Base-by-base conservation (phyloP, 2,113 vertebrate species). In the Dunckerocampus dactyliophorus region DNA sequence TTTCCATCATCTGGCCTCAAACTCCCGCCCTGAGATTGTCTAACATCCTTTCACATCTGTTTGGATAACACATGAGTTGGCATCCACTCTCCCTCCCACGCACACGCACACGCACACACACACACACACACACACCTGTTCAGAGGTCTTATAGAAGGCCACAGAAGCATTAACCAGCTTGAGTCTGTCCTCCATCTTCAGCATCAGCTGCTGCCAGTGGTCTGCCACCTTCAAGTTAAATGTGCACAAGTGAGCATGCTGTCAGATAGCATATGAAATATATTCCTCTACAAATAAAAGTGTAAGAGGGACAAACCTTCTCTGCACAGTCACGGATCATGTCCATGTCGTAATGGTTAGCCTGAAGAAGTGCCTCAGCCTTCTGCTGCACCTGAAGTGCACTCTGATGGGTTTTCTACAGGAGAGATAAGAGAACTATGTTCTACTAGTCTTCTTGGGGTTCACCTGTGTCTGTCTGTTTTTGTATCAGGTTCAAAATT, bases 361-460 rank as follows among this genome's bases (percentile, higher is more conserved):
- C 94, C 88, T 98, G 96, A 50, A 99, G 90, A 83, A 99, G 91
- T 2, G 92, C 93, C 71, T 99, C 97, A 0, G 97, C 97, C 83
- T 99, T 99, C 89, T 99, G 95, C 90, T 99, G 96, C n/a, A 99
- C 95, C 87, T 99, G 97, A 76, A 99, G 91, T 0, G 97, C 96
- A 21, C 95, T 99, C 85, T 99, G 97, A 74, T 99, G 97, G 0
- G 97, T 99, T 90, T 99, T 99, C 95, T 99, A 72, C 28, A 63
- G 43, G 10, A 17, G 21, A 63, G 62, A 71, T 48, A 14, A 55
- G 21, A 48, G 50, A 57, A 76, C 16, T 62, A 51, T 57, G 48
- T 49, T 22, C 56, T 24, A 46, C 39, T 42, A 6, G 13, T 43
- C 12, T 43, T 3, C 4, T 1, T 42, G 39, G 37, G 7, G 8